Evolutionary conservation across 2,113 vertebrate genomes (phyloP).

Genomic region (Anas platyrhynchos): DNA sequence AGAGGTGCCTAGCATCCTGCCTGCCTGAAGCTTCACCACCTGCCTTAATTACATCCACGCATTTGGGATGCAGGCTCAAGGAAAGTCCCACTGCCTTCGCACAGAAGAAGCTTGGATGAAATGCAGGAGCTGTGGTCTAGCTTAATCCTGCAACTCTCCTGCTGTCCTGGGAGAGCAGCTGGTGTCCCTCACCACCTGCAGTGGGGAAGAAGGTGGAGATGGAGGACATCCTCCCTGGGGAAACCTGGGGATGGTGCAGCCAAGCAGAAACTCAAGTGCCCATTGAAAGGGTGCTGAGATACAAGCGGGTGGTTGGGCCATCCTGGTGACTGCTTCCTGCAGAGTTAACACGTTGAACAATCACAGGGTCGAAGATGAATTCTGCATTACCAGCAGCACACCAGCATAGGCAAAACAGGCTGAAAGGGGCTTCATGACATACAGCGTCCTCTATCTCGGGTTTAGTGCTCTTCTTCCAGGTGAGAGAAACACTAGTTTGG

Average conservation of each 20-base stretch:
- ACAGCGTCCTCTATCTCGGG: neutral
- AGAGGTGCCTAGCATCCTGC: neutral
- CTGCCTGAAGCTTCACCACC: neutral
- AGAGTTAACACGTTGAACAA: neutral
- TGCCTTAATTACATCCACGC: neutral
- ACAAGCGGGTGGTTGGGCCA: neutral
- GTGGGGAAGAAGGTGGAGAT: neutral
- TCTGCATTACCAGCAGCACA: neutral
- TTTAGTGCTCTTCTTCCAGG: neutral
- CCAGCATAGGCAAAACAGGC: neutral
- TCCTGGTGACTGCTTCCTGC: neutral
- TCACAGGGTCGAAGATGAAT: neutral
- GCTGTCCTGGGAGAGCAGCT: neutral
- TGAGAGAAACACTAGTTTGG: neutral
- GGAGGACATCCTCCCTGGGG: neutral
- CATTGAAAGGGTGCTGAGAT: neutral
- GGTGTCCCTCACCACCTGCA: rapidly evolving
- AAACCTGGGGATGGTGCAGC: neutral
- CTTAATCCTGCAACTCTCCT: neutral
- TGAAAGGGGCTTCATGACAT: neutral
- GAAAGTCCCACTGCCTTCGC: neutral
- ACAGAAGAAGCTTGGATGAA: neutral
- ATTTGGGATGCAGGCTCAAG: neutral
- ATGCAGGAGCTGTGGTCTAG: neutral
- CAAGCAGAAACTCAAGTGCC: neutral